Conservation (phyloP, 2,888 invertebrate species). For the Eristalinus sepulchralis region DNA sequence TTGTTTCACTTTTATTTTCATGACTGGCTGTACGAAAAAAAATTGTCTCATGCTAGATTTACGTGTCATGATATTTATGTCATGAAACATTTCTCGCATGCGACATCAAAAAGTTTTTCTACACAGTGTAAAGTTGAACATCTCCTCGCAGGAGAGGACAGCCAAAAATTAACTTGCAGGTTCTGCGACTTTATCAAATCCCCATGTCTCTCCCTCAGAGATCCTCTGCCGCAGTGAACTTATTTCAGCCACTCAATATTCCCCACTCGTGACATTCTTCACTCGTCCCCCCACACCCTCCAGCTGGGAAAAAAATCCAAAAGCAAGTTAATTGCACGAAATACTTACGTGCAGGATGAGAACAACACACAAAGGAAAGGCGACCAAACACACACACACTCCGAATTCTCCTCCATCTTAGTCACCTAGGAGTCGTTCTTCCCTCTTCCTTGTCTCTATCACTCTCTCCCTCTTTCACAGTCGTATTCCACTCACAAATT, state of each 20-base stretch:
- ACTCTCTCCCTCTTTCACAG: not conserved
- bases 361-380: slow-evolving; percentile 1
- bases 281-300: not conserved
- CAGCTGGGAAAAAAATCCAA: not conserved
- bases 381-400: not conserved
- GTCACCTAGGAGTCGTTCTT: slow-evolving; percentile 25
- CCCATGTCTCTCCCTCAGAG: not conserved
- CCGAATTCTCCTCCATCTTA: slow-evolving; percentile 2
- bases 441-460: not conserved
- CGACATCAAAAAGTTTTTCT: too few species aligned
- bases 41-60: too few species aligned
- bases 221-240: not conserved
- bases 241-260: not conserved
- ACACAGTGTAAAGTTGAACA: not conserved
- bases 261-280: not conserved
- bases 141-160: not conserved
- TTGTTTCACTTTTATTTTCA: too few species aligned
- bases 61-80: too few species aligned
- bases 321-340: slow-evolving; percentile 25
- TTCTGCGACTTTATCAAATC: not conserved
- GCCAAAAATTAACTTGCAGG: not conserved
- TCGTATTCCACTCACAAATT: slow-evolving; percentile 45
- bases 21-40: too few species aligned
- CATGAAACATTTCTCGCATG: too few species aligned
- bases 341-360: slow-evolving; percentile 34